Base-by-base conservation (phyloP, 2,888 invertebrate genomes). In the Sicus ferrugineus region DNA sequence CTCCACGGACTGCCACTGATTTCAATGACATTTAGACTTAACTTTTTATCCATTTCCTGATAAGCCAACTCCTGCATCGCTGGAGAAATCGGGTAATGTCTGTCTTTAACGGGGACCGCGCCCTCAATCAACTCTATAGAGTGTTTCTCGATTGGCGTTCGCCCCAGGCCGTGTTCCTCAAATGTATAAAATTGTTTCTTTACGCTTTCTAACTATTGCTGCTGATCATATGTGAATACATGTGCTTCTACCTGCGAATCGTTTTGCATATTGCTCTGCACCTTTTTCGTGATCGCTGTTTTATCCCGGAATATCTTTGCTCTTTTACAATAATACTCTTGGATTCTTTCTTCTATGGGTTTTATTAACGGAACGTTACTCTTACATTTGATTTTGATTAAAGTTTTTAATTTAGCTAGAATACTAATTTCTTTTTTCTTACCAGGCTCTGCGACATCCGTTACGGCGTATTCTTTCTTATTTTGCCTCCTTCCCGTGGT, bases 21-120 rank as follows among this genome's bases (percentile, higher is more conserved):
- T 19, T 59, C 59, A 9, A 59, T 31, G 1, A 59, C 59, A 56
- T n/a, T 56, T n/a, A 69, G n/a, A 0, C 19, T 19, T 21, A 69
- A 26, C 65, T 65, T 69, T 9, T 69, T 50, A 34, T 69, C 69
- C 11, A 69, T 65, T 59, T 69, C 65, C 7, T 42, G 9, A n/a
- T 69, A 69, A 1, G 34, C 23, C 5, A 69, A 65, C 6, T 63
- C 58, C n/a, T 64, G 56, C 2, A 69, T 58, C n/a, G n/a, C n/a
- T n/a, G n/a, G n/a, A n/a, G n/a, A n/a, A n/a, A 64, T 59, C 1
- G 63, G 50, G 30, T 63, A 70, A 34, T 63, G 34, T 6, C 63
- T 48, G 1, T 70, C 58, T n/a, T 67, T 70, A n/a, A 67, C 56
- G 21, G 67, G 56, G 14, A 7, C 50, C 1, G 64, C 50, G 1